Evolutionary conservation across 2,797 vertebrate species (phyloP).

Genomic region (Sebastes baramenuke): DNA sequence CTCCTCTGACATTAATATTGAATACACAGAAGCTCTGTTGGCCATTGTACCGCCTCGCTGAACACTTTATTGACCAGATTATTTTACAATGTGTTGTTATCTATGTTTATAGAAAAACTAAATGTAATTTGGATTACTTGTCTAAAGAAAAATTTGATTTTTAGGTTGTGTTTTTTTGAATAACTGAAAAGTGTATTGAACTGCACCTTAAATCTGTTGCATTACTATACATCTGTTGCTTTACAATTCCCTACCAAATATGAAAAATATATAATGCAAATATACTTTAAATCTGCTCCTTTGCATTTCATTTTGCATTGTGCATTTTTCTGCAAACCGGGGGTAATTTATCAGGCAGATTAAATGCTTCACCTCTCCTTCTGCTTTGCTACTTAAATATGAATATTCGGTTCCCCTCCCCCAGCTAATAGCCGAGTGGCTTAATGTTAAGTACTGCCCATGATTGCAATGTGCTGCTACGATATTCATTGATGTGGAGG

Average conservation of each 20-base stretch:
- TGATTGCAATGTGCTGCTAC: conserved; percentile 55
- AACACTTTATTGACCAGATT: background rate
- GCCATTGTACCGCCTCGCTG: background rate
- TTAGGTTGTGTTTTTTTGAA: background rate
- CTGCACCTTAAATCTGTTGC: background rate
- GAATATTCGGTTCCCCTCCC: conserved; percentile 58
- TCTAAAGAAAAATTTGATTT: background rate
- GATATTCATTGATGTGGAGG: conserved; percentile 46
- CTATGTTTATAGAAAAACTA: background rate
- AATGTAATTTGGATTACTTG: background rate
- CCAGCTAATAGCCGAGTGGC: conserved; percentile 58
- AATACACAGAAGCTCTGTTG: conserved; percentile 22
- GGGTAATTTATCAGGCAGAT: background rate
- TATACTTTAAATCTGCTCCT: background rate
- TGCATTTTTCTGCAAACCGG: background rate
- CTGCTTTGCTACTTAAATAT: conserved; percentile 41
- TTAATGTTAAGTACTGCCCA: conserved; percentile 64
- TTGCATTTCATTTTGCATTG: background rate
- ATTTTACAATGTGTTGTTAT: background rate
- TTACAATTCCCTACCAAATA: background rate
- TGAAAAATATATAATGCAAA: conserved; percentile 6
- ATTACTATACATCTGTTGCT: background rate
- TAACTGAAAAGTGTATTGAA: background rate
- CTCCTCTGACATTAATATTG: conserved; percentile 49
- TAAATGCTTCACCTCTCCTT: background rate